These are phyloP conservation scores for Hyperoplus lanceolatus DNA, from an alignment of 2,797 vertebrate genomes.

Conservation along the genomic window DNA sequence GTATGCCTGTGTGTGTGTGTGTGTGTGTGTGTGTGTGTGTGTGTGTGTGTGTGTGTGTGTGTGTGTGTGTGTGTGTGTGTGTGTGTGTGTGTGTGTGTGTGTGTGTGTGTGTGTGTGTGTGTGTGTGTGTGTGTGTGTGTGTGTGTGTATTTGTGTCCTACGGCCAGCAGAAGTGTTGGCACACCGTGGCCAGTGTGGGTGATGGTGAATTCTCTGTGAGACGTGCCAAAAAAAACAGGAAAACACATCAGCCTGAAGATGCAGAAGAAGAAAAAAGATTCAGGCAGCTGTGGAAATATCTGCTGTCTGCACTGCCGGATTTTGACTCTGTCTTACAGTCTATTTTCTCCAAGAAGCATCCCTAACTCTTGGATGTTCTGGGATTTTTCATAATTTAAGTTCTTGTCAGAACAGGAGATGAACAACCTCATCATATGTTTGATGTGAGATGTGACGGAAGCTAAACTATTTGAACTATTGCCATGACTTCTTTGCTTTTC, in stretches of 20 bases:
- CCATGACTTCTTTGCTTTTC: not conserved
- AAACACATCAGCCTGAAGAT: constrained; percentile 73
- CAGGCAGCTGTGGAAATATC: constrained; percentile 63
- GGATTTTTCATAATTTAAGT: not conserved
- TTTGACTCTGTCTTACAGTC: constrained; percentile 12
- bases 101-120: constrained; percentile 24
- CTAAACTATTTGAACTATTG: not conserved
- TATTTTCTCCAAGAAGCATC: constrained; percentile 13
- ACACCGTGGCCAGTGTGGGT: constrained; percentile 63
- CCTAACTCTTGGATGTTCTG: not conserved
- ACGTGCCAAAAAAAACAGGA: constrained; percentile 62
- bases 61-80: no score
- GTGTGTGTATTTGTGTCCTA: constrained; percentile 67
- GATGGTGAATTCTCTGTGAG: constrained; percentile 71
- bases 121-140: constrained; percentile 34
- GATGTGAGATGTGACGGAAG: constrained; percentile 21
- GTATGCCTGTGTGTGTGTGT: not conserved
- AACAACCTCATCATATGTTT: constrained; percentile 5
- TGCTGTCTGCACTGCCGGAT: constrained; percentile 39
- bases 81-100: constrained; percentile 10
- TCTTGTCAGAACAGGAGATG: constrained; percentile 2
- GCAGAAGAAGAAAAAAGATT: constrained; percentile 45
- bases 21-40: constrained; percentile 17
- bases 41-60: constrained; percentile 65
- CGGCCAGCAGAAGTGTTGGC: constrained; percentile 79